These are phyloP conservation scores for Himalopsyche anomala DNA, from an alignment of 2,888 invertebrate genomes.

Conservation along the genomic window DNA sequence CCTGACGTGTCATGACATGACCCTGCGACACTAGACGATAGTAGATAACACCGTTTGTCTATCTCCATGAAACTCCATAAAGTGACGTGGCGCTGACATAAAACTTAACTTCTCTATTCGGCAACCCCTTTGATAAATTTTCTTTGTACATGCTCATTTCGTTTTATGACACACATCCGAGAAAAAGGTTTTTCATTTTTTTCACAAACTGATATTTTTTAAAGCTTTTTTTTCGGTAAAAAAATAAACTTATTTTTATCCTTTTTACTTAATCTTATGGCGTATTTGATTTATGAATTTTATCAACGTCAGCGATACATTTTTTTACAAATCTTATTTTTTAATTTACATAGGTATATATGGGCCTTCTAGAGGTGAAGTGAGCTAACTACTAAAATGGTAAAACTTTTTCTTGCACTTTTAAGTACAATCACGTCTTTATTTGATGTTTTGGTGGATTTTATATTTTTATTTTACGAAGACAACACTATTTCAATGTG, in stretches of 20 bases:
- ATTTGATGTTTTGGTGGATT: too few relatives aligned
- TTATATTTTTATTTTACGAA: too few relatives aligned
- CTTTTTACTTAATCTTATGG: too few relatives aligned
- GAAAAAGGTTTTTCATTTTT: background rate
- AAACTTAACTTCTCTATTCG: slow-evolving; percentile 30
- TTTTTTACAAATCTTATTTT: too few relatives aligned
- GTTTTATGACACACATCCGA: slow-evolving; percentile 6
- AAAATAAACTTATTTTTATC: slow-evolving; percentile 13
- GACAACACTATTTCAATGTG: too few relatives aligned
- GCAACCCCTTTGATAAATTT: slow-evolving; percentile 4
- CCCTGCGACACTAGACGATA: background rate
- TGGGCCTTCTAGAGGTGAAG: too few relatives aligned
- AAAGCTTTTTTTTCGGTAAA: background rate
- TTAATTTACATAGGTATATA: too few relatives aligned
- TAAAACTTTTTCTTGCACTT: too few relatives aligned
- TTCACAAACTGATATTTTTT: background rate
- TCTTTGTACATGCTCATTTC: slow-evolving; percentile 8
- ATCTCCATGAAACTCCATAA: background rate
- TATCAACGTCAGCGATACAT: too few relatives aligned
- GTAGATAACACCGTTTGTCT: background rate
- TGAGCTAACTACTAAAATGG: too few relatives aligned
- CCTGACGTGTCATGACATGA: background rate
- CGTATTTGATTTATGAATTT: too few relatives aligned
- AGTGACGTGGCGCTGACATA: slow-evolving; percentile 6
- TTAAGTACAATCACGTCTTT: too few relatives aligned